Base-by-base conservation (phyloP, 2,888 invertebrate species). In the Dynastes tityus region DNA sequence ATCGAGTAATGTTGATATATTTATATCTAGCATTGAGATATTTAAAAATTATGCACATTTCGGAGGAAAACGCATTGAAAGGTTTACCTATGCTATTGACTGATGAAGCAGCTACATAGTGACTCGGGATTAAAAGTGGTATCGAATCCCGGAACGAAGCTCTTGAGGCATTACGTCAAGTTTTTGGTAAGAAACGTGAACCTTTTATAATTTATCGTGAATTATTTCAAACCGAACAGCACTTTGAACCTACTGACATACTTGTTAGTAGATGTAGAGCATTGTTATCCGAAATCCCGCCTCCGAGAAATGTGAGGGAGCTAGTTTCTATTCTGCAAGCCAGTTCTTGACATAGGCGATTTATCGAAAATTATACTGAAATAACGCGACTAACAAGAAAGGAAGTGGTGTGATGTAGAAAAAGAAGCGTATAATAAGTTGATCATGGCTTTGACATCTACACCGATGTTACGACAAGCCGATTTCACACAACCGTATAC, bases 401-500 rank as follows among this genome's bases (percentile, higher is more conserved):
- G 80, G 81, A 76, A 55, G 65, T 83, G 81, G 82, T 61, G 67
- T 71, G 29, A 77, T 37, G 67, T 64, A 68, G 63, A 81, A 76
- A 63, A 81, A 73, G 32, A 53, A 32, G 79, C 83, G 2, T 90
- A 16, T 16, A 16, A 16, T 16, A 16, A 16, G 16, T 16, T 16
- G 16, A 16, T 16, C 16, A 16, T 16, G 16, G 16, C 22, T 22
- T 22, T 22, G 22, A 22, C 22, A 22, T 22, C 22, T 22, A 22
- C 22, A 22, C 22, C 22, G 22, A 22, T 22, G 22, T 22, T 22
- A 22, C 22, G 22, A 22, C 22, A 22, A 22, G 22, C 22, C 22
- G 22, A 22, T 22, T 22, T 22, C 22, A 22, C 22, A 22, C 22
- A 22, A 22, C 22, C 22, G 22, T 22, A 22, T 22, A 22, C 22